Evolutionary conservation across 2,797 vertebrate species (phyloP), one percentile per base, ranked within the genome.

Genomic region (Ambastaia sidthimunki): DNA sequence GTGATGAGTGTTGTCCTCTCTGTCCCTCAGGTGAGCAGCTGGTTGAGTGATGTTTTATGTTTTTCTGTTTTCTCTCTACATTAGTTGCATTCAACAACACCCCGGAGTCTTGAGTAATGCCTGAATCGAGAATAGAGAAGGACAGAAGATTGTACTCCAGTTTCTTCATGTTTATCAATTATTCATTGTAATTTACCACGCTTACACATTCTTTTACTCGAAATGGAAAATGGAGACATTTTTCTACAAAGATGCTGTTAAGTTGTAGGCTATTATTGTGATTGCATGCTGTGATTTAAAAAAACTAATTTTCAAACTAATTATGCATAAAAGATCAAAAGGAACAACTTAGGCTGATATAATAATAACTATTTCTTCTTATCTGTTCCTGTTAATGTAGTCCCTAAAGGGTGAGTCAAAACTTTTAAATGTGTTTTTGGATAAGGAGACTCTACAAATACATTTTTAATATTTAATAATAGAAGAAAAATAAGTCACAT

Each of bases 1-100:
- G 83, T 86, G 16, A 93, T 93, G 93, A 95, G 94, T 47, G 87
- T 91, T 12, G 31, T 93, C 34, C 89, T 95, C 16, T 93, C 94
- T 0, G 80, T 94, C 71, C 94, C 94, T 9, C 94, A 95, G 94
- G 94, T 95, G 89, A 83, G 87, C 21, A 28, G 25, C 52, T 34
- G 11, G 4, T 71, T 48, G 28, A 75, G 34, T 50, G 71, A 59
- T 62, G 25, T 78, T 83, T 57, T 11, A 18, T 52, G 37, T 71
- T 63, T 71, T 57, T 55, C n/a, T 37, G 19, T 68, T 75, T 62
- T 65, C n/a, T n/a, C n/a, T n/a, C n/a, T 31, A 19, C 62, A 31
- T 72, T 67, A 19, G 37, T 18, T 13, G 28, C 37, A 69, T 31
- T 79, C 69, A 31, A 12, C 15, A 44, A 21, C 9, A 13, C 77